Base-by-base conservation (phyloP, 2,888 invertebrate species). In the Conistra vaccinii region DNA sequence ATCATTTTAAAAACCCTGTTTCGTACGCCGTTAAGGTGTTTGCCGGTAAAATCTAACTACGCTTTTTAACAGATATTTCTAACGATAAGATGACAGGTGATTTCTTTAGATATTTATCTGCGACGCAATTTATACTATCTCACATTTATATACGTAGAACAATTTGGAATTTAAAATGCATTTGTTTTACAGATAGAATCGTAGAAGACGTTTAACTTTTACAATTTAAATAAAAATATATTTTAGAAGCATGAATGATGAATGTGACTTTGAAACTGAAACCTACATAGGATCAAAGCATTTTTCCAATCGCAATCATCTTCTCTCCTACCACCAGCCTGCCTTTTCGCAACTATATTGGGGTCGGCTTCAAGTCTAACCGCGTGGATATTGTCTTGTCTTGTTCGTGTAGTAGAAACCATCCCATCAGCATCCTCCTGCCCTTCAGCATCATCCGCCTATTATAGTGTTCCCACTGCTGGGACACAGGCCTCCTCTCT, bases 161-260 rank as follows among this genome's bases (percentile, higher is more conserved):
- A n/a, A 69, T 69, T 20, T 69, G 14, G 32, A 5, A 7, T 68
- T 69, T 35, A 6, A 69, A 69, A 69, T 35, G 32, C 26, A 69
- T 45, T n/a, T 35, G 32, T 45, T 69, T 45, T 5, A 26, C 1
- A 20, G 32, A 45, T 26, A 45, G 0, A 12, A 67, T 68, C 68
- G 20, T 12, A 26, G 5, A 26, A 10, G 39, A 42, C 62, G 39
- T 42, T n/a, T 14, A 5, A 20, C 14, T 48, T 48, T 14, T 17
- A 14, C 4, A 6, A 29, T 42, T 32, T 17, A 32, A 10, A 20
- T 14, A 23, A 29, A 63, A 45, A 23, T 23, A 51, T 20, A 23
- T 51, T 23, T 20, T 20, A 48, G 5, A 48, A 48, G 20, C 20
- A 48, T 20, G 48, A 45, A 26, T 26, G 14, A 48, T 20, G 48